Evolutionary conservation across 2,888 invertebrate genomes (phyloP).

Genomic region (Barypeithes pellucidus): DNA sequence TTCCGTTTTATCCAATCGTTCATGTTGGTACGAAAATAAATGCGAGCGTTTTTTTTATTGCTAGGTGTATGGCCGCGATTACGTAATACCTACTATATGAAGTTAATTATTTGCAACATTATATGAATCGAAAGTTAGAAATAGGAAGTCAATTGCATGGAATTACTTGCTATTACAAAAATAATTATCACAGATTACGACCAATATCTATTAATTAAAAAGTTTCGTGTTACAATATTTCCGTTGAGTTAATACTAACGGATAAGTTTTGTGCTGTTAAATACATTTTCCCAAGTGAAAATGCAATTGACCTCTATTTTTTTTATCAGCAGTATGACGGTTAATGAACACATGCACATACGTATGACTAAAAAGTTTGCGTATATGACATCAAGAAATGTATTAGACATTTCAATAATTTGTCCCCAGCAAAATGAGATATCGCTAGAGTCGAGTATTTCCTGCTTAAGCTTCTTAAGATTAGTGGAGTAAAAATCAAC

Average conservation of each 20-base stretch:
- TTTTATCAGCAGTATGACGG: not conserved
- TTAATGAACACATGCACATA: slow-evolving; percentile 6
- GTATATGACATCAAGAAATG: too few species aligned
- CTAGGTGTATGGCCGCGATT: not conserved
- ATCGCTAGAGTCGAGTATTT: too few species aligned
- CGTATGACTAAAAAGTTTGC: too few species aligned
- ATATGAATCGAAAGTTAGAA: slow-evolving; percentile 2
- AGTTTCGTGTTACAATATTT: not conserved
- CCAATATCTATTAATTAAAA: not conserved
- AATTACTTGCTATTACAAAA: slow-evolving; percentile 4
- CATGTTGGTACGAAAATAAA: not conserved
- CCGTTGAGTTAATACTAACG: not conserved
- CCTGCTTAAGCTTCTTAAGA: too few species aligned
- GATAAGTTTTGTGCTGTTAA: not conserved
- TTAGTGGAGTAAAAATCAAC: too few species aligned
- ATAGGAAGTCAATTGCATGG: slow-evolving; percentile 13
- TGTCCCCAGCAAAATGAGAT: too few species aligned
- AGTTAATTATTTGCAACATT: slow-evolving; percentile 3
- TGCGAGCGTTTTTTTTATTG: not conserved
- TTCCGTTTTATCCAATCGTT: not conserved
- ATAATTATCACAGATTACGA: slow-evolving; percentile 4
- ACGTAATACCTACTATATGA: not conserved
- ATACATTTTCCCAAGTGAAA: not conserved
- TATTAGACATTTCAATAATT: too few species aligned
- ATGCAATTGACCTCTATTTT: slow-evolving; percentile 1